phyloP scores from a whole-genome alignment of 2,888 invertebrate species.

The Sturmia bella region DNA sequence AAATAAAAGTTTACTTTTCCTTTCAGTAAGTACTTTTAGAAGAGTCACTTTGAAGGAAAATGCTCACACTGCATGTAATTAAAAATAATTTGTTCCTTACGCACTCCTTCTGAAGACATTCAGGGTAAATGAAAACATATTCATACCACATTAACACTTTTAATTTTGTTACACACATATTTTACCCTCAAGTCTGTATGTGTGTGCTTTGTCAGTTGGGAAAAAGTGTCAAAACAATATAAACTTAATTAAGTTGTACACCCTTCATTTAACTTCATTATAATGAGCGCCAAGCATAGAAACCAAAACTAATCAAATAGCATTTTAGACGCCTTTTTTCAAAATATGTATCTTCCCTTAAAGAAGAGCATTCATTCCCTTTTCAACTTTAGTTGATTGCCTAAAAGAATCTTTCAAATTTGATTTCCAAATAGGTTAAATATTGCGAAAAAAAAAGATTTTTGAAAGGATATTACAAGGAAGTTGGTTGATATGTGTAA shows the following conservation, averaged over 20 bases:
- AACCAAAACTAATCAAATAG: constrained; percentile 61
- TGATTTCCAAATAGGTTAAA: background rate
- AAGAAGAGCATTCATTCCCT: background rate
- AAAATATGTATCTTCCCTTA: background rate
- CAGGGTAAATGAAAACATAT: too few relatives aligned
- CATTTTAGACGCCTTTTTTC: constrained; percentile 59
- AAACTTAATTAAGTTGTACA: constrained; percentile 58
- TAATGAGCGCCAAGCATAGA: constrained; percentile 40
- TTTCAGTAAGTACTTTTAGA: too few relatives aligned
- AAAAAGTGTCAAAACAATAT: constrained; percentile 40
- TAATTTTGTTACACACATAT: too few relatives aligned
- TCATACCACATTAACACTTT: too few relatives aligned
- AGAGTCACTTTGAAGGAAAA: too few relatives aligned
- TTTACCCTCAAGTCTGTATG: too few relatives aligned
- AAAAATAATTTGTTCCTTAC: too few relatives aligned
- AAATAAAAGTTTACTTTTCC: too few relatives aligned
- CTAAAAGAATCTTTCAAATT: constrained; percentile 20
- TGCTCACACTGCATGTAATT: too few relatives aligned
- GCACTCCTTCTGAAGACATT: too few relatives aligned
- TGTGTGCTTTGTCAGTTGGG: background rate
- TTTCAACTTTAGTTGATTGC: background rate
- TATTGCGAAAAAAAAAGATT: constrained; percentile 14
- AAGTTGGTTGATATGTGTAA: constrained; percentile 6
- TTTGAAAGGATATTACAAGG: constrained; percentile 24
- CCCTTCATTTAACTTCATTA: constrained; percentile 53